These are phyloP conservation scores for Diplodus sargus DNA, from an alignment of 2,797 vertebrate species.

Conservation along the genomic window DNA sequence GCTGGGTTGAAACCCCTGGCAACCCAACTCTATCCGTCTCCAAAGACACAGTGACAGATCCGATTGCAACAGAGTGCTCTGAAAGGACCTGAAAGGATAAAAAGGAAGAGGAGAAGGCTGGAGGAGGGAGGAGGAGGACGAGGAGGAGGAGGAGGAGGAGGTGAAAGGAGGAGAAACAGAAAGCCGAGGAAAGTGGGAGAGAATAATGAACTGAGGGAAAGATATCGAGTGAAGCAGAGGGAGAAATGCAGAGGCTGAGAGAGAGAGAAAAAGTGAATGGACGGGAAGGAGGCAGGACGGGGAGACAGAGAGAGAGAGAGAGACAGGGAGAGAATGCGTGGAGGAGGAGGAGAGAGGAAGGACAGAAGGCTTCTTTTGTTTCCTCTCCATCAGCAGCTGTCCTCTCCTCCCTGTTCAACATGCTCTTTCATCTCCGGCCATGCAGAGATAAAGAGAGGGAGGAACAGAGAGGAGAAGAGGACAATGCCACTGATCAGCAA, in stretches of 20 bases:
- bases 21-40: conserved; percentile 76
- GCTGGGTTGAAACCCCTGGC: conserved; percentile 71
- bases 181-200: conserved; percentile 29
- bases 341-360: conserved; percentile 50
- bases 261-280: conserved; percentile 9
- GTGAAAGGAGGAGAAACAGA: conserved; percentile 48
- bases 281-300: background rate
- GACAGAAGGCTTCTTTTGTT: conserved; percentile 77
- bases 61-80: conserved; percentile 75
- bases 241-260: conserved; percentile 5
- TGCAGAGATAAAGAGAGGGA: conserved; percentile 61
- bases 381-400: conserved; percentile 62
- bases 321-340: conserved; percentile 7
- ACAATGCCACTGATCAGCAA: conserved; percentile 31
- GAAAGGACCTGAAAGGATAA: conserved; percentile 52
- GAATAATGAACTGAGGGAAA: conserved; percentile 38
- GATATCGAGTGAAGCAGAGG: conserved; percentile 18
- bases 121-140: conserved; percentile 26
- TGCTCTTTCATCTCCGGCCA: conserved; percentile 77
- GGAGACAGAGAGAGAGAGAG: conserved; percentile 41
- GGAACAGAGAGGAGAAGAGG: conserved; percentile 27
- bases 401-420: conserved; percentile 72
- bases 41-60: conserved; percentile 74
- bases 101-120: conserved; percentile 24
- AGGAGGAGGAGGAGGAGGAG: conserved; percentile 19